Percentiles rank a stretch among this genome's conserved stretches.
Evolutionary conservation across 2,888 invertebrate species (phyloP).

Genomic region (Eupeodes latifasciatus): DNA sequence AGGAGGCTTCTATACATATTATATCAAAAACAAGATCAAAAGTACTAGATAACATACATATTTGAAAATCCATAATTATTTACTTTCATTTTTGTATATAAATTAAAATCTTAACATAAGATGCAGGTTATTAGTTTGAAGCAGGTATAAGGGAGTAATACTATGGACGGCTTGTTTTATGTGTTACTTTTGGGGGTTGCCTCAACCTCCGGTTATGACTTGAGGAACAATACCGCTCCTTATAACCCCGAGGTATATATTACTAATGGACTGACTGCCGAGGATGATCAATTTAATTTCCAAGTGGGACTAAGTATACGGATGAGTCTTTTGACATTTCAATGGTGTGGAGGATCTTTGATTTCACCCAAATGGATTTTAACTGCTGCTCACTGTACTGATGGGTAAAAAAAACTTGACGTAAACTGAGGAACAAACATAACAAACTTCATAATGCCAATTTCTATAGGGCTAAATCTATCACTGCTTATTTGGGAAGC

Average conservation of each 20-base stretch:
- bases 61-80: too few relatives aligned
- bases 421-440: neutral
- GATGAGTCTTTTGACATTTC: conserved; percentile 46
- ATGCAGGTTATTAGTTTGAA: neutral
- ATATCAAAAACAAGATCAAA: too few relatives aligned
- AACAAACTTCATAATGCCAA: neutral
- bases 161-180: conserved; percentile 4
- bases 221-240: neutral
- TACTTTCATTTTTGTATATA: too few relatives aligned
- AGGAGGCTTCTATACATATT: too few relatives aligned
- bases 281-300: conserved; percentile 59
- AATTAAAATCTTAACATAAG: too few relatives aligned
- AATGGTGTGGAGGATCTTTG: conserved; percentile 76
- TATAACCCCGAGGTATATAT: neutral
- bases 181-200: conserved; percentile 13
- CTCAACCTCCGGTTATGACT: neutral
- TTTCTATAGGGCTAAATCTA: neutral
- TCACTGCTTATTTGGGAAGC: conserved; percentile 29
- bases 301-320: conserved; percentile 66
- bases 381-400: conserved; percentile 80
- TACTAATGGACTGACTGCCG: conserved; percentile 18
- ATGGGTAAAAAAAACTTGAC: conserved; percentile 5
- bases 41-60: too few relatives aligned
- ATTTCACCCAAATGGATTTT: conserved; percentile 78
- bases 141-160: neutral